These are phyloP conservation scores for Cercopithecus petaurista DNA, from an alignment of 2,797 vertebrate species.

Conservation along the genomic window DNA sequence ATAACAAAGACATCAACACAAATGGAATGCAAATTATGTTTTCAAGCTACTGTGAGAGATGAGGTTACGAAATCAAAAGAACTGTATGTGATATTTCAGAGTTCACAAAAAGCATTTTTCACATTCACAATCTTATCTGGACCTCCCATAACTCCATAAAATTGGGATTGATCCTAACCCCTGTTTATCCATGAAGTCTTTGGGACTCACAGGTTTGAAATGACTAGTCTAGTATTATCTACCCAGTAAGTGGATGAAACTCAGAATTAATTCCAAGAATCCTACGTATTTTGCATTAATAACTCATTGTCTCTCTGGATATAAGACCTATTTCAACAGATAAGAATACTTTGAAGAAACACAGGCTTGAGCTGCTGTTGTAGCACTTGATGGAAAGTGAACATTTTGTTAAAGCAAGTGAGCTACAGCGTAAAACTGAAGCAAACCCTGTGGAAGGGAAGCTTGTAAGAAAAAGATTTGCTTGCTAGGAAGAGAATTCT, in stretches of 20 bases:
- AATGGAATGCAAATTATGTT: slow-evolving; percentile 21
- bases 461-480: background rate
- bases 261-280: slow-evolving; percentile 6
- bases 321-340: background rate
- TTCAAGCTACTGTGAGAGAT: background rate
- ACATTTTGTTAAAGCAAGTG: background rate
- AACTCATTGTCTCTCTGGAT: background rate
- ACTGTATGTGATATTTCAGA: background rate
- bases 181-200: background rate
- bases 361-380: background rate
- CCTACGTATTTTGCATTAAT: background rate
- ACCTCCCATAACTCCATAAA: background rate
- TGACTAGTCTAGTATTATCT: background rate
- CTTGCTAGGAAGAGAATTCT: background rate
- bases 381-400: background rate
- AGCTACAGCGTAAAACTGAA: background rate
- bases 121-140: background rate
- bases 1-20: background rate
- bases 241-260: background rate
- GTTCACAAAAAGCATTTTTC: background rate
- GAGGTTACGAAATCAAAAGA: background rate
- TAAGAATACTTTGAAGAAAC: background rate
- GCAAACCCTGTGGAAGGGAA: background rate
- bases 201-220: background rate
- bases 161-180: background rate